Evolutionary conservation across 1,140 invertebrate genomes (phyloP), one percentile per base, ranked within the genome.

Genomic region (Saccostrea glomerata): DNA sequence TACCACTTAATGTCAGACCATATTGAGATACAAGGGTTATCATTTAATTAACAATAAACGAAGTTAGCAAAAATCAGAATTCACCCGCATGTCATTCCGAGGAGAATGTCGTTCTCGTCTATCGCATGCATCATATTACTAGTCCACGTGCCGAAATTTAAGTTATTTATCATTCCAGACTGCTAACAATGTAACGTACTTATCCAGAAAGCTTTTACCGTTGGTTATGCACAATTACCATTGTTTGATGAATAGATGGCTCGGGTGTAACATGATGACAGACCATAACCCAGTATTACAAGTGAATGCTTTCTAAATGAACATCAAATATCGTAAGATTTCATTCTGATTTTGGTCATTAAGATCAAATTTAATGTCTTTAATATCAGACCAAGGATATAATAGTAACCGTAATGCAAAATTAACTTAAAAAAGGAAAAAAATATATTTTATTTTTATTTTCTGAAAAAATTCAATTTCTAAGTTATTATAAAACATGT

Each of bases 161-260:
- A 77, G 70, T 77, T 77, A 77, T 77, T 77, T 77, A 77, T 77
- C 70, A 77, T 77, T 77, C 70, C 70, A 77, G n/a, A 77, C 70
- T 25, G 25, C 70, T 77, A 77, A 77, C 70, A 30, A 77, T 77
- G 30, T 36, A 77, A 13, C 25, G 25, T 77, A 77, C 70, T 77
- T 77, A 77, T 25, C 23, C 70, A 77, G 30, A 77, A 77, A 77
- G 70, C 30, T 77, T 77, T 77, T 77, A 77, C 70, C 70, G 70
- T 77, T 77, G 70, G 25, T 77, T 77, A 30, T 77, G 25, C 25
- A 77, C 70, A 77, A 77, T 77, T 25, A 36, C 70, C 11, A 77
- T 77, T 77, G 25, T 77, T 77, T 30, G 17, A 63, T 17, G 25
- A 25, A 77, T 12, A 11, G 70, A 36, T 77, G 30, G 25, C 23